These are phyloP conservation scores for Stomatorhinus walkeri DNA, from an alignment of 2,797 vertebrate species.

Conservation along the genomic window DNA sequence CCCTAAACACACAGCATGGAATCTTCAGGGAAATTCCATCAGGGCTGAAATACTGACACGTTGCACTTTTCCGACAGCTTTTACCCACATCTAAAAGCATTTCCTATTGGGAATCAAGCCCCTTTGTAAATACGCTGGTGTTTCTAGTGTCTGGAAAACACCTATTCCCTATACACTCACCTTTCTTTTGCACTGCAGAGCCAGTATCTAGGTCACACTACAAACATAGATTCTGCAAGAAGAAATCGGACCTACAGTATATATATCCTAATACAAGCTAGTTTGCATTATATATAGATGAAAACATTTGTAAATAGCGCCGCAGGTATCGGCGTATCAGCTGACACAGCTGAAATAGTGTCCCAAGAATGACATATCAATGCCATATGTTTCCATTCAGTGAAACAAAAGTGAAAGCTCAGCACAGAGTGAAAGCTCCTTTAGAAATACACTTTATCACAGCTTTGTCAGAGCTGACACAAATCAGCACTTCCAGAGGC, in stretches of 20 bases:
- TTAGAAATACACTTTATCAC: not conserved
- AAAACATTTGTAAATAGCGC: not conserved
- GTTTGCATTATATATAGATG: not conserved
- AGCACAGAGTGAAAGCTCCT: not conserved
- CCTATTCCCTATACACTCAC: slow-evolving; percentile 4
- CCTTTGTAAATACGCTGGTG: not conserved
- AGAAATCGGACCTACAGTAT: not conserved
- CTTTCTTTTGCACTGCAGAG: not conserved
- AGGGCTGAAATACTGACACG: not conserved
- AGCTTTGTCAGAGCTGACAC: not conserved
- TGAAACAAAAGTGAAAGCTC: not conserved
- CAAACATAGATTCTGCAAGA: not conserved
- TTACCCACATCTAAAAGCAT: not conserved
- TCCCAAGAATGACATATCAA: not conserved
- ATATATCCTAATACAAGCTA: not conserved
- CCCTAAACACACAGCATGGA: not conserved
- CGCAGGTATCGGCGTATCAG: not conserved
- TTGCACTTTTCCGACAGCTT: not conserved
- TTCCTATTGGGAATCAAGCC: not conserved
- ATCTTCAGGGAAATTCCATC: not conserved
- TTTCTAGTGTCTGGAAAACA: not conserved
- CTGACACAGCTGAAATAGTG: not conserved
- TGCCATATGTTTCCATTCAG: not conserved
- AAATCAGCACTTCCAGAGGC: not conserved
- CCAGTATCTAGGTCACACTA: slow-evolving; percentile 19